phyloP scores from a whole-genome alignment of 2,113 vertebrate genomes.

The Trinectes maculatus region DNA sequence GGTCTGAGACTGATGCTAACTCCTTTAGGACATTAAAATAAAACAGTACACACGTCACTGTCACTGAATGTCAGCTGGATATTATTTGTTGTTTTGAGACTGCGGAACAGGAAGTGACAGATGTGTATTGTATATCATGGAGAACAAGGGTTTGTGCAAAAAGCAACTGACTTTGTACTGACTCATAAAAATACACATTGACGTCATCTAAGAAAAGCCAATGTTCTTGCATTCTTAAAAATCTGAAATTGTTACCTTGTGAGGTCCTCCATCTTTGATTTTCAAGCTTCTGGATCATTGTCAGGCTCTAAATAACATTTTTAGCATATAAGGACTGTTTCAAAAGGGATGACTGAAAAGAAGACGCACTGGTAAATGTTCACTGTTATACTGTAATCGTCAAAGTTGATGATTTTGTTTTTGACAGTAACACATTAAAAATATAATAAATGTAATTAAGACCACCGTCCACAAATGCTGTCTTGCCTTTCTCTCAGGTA shows the following conservation, averaged over 20 bases:
- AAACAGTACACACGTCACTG: neutral
- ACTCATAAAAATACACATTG: neutral
- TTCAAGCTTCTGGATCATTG: fast-evolving
- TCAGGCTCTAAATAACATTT: conserved; percentile 17
- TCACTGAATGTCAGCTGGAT: neutral
- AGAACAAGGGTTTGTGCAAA: neutral
- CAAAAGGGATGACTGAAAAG: conserved; percentile 36
- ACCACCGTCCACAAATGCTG: neutral
- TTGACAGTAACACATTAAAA: conserved; percentile 12
- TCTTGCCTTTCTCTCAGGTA: too few species aligned
- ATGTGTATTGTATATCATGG: neutral
- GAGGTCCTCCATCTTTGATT: too few species aligned
- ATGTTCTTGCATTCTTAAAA: too few species aligned
- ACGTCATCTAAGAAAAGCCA: too few species aligned
- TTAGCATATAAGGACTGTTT: neutral
- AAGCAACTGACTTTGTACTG: neutral
- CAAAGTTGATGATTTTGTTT: neutral
- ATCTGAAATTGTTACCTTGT: too few species aligned
- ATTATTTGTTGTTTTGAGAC: conserved; percentile 4
- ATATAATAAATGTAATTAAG: conserved; percentile 43
- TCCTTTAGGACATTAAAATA: neutral
- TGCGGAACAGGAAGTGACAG: neutral
- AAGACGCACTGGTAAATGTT: conserved; percentile 22
- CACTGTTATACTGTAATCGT: neutral
- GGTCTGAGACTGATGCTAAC: conserved; percentile 77